Evolutionary conservation across 2,797 vertebrate genomes (phyloP).

Genomic region (Selene dorsalis): DNA sequence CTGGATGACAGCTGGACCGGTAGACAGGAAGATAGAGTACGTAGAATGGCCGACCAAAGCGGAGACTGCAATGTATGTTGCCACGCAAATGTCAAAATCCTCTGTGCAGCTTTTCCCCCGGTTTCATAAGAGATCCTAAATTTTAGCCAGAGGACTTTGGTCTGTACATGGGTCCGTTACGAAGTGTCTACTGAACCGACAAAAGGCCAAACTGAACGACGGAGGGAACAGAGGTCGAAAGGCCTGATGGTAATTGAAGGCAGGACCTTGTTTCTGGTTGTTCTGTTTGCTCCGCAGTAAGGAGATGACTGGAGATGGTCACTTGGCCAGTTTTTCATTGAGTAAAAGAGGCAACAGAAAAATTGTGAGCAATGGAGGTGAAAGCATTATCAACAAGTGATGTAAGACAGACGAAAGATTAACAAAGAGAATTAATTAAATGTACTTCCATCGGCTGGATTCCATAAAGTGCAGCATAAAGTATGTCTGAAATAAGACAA

Average conservation of each 20-base stretch:
- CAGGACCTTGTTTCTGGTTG: conserved; percentile 50
- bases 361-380: background rate
- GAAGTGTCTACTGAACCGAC: conserved; percentile 58
- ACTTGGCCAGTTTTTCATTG: conserved; percentile 23
- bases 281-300: conserved; percentile 37
- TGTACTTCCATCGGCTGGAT: background rate
- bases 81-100: conserved; percentile 43
- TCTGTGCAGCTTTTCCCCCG: conserved; percentile 45
- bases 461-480: background rate
- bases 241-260: conserved; percentile 62
- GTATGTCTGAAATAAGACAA: background rate
- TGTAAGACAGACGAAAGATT: background rate
- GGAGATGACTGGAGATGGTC: conserved; percentile 34
- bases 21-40: conserved; percentile 22
- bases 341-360: background rate
- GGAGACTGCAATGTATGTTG: conserved; percentile 34
- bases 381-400: background rate
- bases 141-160: conserved; percentile 62
- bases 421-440: background rate
- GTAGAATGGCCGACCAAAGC: conserved; percentile 13
- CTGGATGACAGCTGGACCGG: conserved; percentile 26
- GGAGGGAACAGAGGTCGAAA: conserved; percentile 46
- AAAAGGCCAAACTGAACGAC: conserved; percentile 52
- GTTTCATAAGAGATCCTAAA: conserved; percentile 61
- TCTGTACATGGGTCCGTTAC: conserved; percentile 70